phyloP scores from a whole-genome alignment of 1,140 invertebrate genomes.

The Geopemphigus sp. region DNA sequence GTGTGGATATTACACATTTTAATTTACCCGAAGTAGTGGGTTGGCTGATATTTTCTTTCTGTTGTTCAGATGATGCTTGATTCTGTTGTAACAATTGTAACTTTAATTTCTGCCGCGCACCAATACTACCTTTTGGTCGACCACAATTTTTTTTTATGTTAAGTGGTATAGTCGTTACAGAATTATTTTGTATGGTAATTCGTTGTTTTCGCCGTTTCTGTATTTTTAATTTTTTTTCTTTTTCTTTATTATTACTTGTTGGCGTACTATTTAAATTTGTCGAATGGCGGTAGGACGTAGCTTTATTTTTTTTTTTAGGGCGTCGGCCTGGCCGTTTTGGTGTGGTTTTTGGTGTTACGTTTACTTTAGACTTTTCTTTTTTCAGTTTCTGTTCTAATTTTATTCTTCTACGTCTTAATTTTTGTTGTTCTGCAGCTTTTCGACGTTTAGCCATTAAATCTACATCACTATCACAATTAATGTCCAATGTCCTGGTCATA shows the following conservation, averaged over 20 bases:
- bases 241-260: background rate
- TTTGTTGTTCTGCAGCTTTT: slow-evolving; percentile 21
- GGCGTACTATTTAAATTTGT: background rate
- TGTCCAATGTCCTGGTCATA: background rate
- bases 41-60: background rate
- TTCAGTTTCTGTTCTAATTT: slow-evolving; percentile 7
- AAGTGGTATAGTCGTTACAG: background rate
- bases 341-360: background rate
- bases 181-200: background rate
- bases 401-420: background rate
- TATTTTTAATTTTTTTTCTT: background rate
- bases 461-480: background rate
- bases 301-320: background rate
- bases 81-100: background rate
- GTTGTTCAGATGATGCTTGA: background rate
- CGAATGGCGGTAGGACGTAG: background rate
- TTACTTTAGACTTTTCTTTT: slow-evolving; percentile 4
- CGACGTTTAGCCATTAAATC: background rate
- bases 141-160: slow-evolving; percentile 4
- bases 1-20: slow-evolving; percentile 29
- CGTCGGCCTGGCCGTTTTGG: background rate
- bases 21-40: slow-evolving; percentile 13
- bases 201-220: background rate
- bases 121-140: slow-evolving; percentile 24
- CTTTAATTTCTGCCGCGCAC: background rate